Conservation (phyloP, 2,113 vertebrate genomes). For the Oryzias javanicus region DNA sequence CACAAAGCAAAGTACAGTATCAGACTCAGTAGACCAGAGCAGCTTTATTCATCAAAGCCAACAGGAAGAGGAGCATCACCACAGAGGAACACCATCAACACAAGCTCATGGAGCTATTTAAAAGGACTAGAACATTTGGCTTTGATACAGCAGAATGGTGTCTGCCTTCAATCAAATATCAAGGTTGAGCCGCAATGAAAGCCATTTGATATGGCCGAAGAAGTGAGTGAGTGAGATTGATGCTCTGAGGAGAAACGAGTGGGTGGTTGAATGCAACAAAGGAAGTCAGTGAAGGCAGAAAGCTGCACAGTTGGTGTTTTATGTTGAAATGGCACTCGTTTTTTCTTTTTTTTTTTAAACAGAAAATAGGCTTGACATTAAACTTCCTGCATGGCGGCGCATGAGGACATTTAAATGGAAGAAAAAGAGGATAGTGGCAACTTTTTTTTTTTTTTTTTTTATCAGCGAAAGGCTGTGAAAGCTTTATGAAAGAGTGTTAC, state of each 20-base stretch:
- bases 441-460: too few species aligned
- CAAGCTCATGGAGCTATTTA: too few species aligned
- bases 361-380: not conserved
- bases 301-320: constrained; percentile 33
- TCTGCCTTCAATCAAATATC: constrained; percentile 50
- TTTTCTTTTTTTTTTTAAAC: constrained; percentile 21
- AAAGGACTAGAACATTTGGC: constrained; percentile 18
- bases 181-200: constrained; percentile 58
- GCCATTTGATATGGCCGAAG: constrained; percentile 54
- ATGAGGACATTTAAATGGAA: constrained; percentile 6
- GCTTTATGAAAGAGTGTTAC: constrained; percentile 63
- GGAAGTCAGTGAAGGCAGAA: constrained; percentile 28
- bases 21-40: too few species aligned
- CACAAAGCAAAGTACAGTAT: too few species aligned
- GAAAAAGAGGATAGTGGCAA: not conserved
- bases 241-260: constrained; percentile 35
- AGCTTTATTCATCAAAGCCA: too few species aligned
- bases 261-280: constrained; percentile 22
- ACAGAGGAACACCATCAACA: constrained; percentile 16
- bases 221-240: constrained; percentile 51
- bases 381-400: not conserved
- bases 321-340: constrained; percentile 26
- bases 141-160: constrained; percentile 55
- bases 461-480: too few species aligned
- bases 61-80: not conserved